A percentile compares a stretch with the other conserved stretches of the same genome.
Evolutionary conservation across 2,888 invertebrate genomes (phyloP).

Genomic region (Synanthedon myopaeformis): DNA sequence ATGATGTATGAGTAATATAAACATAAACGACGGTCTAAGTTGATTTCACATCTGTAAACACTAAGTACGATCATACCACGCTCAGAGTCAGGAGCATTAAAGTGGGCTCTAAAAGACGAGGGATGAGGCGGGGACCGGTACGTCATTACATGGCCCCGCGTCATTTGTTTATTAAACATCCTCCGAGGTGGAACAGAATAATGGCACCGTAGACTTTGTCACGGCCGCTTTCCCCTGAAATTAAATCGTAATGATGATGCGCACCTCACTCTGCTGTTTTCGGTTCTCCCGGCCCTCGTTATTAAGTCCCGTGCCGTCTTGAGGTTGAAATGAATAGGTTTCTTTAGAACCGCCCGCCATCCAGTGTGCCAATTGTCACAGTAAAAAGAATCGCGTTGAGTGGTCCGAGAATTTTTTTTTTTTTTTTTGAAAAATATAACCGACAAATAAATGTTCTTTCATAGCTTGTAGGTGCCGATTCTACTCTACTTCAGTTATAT

Average conservation of each 20-base stretch:
- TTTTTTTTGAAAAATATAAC: constrained; percentile 17
- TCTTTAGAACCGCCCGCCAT: constrained; percentile 42
- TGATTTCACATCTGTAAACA: constrained; percentile 21
- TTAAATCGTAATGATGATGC: constrained; percentile 67
- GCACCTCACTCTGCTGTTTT: constrained; percentile 48
- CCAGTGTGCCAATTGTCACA: constrained; percentile 53
- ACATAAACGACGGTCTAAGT: too few species aligned
- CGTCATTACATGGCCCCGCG: constrained; percentile 57
- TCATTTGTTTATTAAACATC: constrained; percentile 69
- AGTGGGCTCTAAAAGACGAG: constrained; percentile 40
- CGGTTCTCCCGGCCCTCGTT: constrained; percentile 39
- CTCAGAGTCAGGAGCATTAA: constrained; percentile 23
- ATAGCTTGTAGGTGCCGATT: background rate
- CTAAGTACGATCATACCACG: background rate
- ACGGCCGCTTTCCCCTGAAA: constrained; percentile 60
- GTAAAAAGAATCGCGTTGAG: constrained; percentile 53
- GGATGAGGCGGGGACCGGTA: constrained; percentile 33
- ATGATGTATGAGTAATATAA: too few species aligned
- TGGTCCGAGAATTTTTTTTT: constrained; percentile 21
- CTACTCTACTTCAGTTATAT: background rate
- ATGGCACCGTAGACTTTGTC: constrained; percentile 62
- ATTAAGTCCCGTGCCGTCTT: constrained; percentile 57
- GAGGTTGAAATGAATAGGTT: constrained; percentile 64
- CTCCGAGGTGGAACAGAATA: constrained; percentile 64
- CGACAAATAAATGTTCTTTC: background rate